Base-by-base conservation (phyloP, 53 echinoderm and acorn worm species). In the Temnopleurus reevesii region DNA sequence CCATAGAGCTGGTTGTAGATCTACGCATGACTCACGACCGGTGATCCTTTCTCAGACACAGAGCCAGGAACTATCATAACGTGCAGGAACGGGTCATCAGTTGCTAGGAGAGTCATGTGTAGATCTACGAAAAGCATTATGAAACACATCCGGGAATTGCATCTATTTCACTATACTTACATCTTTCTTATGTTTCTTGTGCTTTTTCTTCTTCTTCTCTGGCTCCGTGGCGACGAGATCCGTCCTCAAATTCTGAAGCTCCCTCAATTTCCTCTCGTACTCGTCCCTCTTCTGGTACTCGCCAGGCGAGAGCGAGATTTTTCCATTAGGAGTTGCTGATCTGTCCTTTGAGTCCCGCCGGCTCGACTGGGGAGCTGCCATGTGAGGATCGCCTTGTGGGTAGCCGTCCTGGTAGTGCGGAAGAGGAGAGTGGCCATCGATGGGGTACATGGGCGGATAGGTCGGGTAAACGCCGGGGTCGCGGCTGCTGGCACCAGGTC, bases 301-400 rank as follows among this genome's bases (percentile, higher is more conserved):
- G 47, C 95, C 97, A 8, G 93, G 97, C 0, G 95, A 95, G 55
- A 93, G 36, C 23, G 93, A 92, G 44, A 93, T 84, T 63, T 93
- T 93, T 71, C 71, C 71, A 71, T 71, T 71, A n/a, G 6, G 71
- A n/a, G n/a, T n/a, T 18, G 71, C 45, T 24, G 55, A 44, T 15
- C 29, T 57, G 77, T 76, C 86, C 53, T 77, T 87, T 12, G 61
- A 81, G 13, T 46, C 87, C 35, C 91, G 63, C 45, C 49, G 79
- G 4, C 46, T 58, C 34, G 59, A 59, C 86, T 61, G 45, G 0
- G 19, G 45, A 12, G 38, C 84, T 31, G 54, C 18, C 60, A 23
- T 19, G 56, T 19, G 21, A 13, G 88, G 88, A 1, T 71, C 65
- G 30, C 35, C 88, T 28, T n/a, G 33, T 17, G 49, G 46, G 24